Conservation (phyloP, 2,113 vertebrate genomes). For the Lepisosteus osseus region DNA sequence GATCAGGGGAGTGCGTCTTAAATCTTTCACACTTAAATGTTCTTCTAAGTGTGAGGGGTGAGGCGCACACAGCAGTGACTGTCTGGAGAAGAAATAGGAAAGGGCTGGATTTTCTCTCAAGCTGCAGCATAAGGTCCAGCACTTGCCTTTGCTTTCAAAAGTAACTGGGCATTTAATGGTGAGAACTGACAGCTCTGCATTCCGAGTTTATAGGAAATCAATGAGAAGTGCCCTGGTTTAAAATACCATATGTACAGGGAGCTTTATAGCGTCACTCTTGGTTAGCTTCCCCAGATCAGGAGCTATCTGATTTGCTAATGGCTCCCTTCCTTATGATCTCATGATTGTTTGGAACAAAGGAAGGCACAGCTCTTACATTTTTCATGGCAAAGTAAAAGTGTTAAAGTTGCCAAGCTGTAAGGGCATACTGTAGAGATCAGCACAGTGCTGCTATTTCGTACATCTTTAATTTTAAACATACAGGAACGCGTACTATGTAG, state of each 20-base stretch:
- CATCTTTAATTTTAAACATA: too few species aligned
- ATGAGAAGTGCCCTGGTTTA: conserved; percentile 10
- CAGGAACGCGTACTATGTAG: too few species aligned
- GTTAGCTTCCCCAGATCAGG: conserved; percentile 5
- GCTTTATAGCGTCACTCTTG: conserved; percentile 5
- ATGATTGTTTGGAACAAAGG: conserved; percentile 10
- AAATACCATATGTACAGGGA: conserved; percentile 17
- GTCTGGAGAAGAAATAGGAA: background rate
- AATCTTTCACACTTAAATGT: background rate
- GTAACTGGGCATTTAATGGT: conserved; percentile 15
- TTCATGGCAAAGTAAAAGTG: background rate
- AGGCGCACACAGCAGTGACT: background rate
- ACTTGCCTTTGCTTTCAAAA: conserved; percentile 9
- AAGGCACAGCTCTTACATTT: background rate
- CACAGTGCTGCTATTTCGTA: too few species aligned
- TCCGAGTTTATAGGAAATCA: conserved; percentile 20
- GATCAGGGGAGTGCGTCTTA: too few species aligned
- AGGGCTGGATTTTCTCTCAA: background rate
- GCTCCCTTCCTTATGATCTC: background rate
- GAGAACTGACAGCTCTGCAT: conserved; percentile 9
- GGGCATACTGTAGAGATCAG: too few species aligned
- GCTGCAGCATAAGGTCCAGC: background rate
- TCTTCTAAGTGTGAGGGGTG: conserved; percentile 1
- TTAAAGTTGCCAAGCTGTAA: too few species aligned
- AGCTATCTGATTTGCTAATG: background rate